Evolutionary conservation across 2,888 invertebrate species (phyloP), one percentile per base, ranked within the genome.

Genomic region (Nymphalis urticae): DNA sequence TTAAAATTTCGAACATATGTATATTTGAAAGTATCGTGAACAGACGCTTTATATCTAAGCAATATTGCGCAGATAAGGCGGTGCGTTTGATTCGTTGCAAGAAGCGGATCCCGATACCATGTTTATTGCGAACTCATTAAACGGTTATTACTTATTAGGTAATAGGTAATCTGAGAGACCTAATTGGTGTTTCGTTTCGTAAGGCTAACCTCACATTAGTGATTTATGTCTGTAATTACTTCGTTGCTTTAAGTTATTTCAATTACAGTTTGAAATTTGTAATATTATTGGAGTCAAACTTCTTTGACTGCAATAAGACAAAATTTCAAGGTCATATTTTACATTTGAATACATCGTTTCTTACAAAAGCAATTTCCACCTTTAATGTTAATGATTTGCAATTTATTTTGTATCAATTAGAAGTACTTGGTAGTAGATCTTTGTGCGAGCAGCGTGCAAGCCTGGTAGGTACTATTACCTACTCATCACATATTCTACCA

Each of bases 121-220:
- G 75, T 76, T 48, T 78, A 77, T 75, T 71, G 75, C 76, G 77
- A 79, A 81, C 79, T 82, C 84, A 85, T 84, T 77, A 79, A 75
- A 74, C 73, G 75, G 81, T 80, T 78, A 85, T 85, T 82, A 81
- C 79, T 75, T 74, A 72, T 72, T 70, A 67, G 69, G 61, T 69
- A 65, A 68, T 51, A 59, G 62, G 54, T 62, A 58, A 62, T 69
- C 60, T 70, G 17, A 47, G 51, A 56, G 50, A 62, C 67, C 56
- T 68, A 72, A 70, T 72, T 64, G 63, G 62, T 64, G n/a, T 58
- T 51, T n/a, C 47, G 50, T 66, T 53, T 61, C 24, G 58, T 53
- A 54, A 54, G 19, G 48, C 17, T 50, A 56, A 66, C 59, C 48
- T 17, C 60, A 61, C 32, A 32, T 61, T 61, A 27, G 17, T 42